Evolutionary conservation across 2,797 vertebrate genomes (phyloP), one percentile per base, ranked within the genome.

Genomic region (Myripristis murdjan): DNA sequence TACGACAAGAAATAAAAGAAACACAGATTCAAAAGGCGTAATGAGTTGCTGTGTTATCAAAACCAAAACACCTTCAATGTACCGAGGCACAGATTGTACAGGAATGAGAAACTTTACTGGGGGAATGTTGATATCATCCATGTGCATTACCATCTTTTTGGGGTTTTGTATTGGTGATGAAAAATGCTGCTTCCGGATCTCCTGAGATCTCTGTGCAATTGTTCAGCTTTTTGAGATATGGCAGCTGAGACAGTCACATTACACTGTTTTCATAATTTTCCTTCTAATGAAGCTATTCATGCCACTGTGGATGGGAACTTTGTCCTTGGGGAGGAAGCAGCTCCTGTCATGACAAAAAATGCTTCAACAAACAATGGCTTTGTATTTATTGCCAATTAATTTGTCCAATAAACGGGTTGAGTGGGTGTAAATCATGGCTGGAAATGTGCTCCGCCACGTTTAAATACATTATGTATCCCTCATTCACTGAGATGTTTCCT

Each of bases 381-480:
- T 20, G 56, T 51, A 41, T 66, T 58, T 52, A 67, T 16, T 49
- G 43, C 46, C 11, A 24, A 58, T 56, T 67, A 56, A 84, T 77
- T 64, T 69, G 47, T 72, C 59, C 52, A 66, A 67, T 62, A 77
- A 41, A 54, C 49, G 28, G 44, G 62, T 63, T 35, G 55, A 65
- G 62, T 58, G 60, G 20, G 35, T 52, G 65, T 70, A 71, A 82
- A 70, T 73, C 44, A 69, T 37, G 35, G 57, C 39, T 66, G 37
- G 24, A 66, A 77, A 60, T 58, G 48, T 59, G 44, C 59, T 57
- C 28, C 33, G 31, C 51, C 60, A 18, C 46, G 26, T 66, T 66
- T 46, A 54, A 64, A 54, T 47, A 63, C 65, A 53, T 24, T 49
- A 26, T 59, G 24, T 49, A 41, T 51, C 35, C 54, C 73, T 57